Evolutionary conservation across 2,888 invertebrate species (phyloP), one percentile per base, ranked within the genome.

Genomic region (Lordiphosa andalusiaca): DNA sequence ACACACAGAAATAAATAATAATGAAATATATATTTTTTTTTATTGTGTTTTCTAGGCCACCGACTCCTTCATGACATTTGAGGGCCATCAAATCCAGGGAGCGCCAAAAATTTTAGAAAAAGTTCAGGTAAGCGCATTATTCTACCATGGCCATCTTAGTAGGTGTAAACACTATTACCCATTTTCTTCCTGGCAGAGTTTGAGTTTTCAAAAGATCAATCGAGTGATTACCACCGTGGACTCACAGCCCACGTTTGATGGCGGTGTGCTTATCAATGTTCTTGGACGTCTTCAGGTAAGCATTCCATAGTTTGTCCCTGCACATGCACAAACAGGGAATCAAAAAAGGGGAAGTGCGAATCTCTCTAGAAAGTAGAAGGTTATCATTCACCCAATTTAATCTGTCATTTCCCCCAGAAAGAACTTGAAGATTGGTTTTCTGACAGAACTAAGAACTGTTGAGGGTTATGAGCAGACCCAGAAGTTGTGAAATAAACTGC

Each of bases 231-330:
- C 98, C 60, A 95, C 96, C 23, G 94, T 98, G 66, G 99, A 99
- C 90, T 96, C 97, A 48, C 99, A 99, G 90, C 99, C 99, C n/a
- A 98, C 96, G 93, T 95, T 96, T 87, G 98, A 98, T 91, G 98
- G 98, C 62, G 98, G 98, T 68, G 96, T 99, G 74, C 90, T 98
- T 89, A 97, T 99, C 78, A 96, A 96, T 91, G 98, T 99, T 51
- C 92, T 98, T 78, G 99, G 99, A 84, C 95, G 98, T 91, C 92
- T 99, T 87, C 96, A 98, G 95, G 98, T 98, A 91, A 90, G 91
- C 88, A 44, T 0, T 2, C 30, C 3, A 2, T 9, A 7, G 9
- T 10, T 33, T 13, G n/a, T 16, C 16, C 33, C 9, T n/a, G n/a
- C n/a, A 3, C 10, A 16, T 9, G 10, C 6, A 39, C 35, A 35